Percentiles rank a stretch among this genome's conserved stretches.
phyloP scores from a whole-genome alignment of 2,797 vertebrate genomes.

The Phoebastria nigripes region DNA sequence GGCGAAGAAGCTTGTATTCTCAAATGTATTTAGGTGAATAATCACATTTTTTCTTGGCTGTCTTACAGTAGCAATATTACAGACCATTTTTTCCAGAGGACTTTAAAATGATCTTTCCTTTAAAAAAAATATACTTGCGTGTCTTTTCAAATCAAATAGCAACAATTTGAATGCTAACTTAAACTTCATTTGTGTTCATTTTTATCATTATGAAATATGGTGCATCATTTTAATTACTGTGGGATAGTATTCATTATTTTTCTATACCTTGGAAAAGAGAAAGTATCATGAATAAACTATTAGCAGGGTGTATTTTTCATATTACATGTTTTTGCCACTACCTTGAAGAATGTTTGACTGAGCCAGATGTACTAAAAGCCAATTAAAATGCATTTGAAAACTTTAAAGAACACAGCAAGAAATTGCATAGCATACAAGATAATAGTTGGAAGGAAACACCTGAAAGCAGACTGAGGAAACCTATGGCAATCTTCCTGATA shows the following conservation, averaged over 20 bases:
- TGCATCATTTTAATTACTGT: not conserved
- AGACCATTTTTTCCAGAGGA: not conserved
- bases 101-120: not conserved
- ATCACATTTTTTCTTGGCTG: not conserved
- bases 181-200: not conserved
- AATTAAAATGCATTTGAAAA: not conserved
- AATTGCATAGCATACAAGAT: not conserved
- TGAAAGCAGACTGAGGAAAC: not conserved
- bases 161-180: not conserved
- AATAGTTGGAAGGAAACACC: not conserved
- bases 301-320: not conserved
- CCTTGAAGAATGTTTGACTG: not conserved
- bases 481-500: not conserved
- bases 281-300: not conserved
- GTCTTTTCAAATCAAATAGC: not conserved
- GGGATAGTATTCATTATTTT: not conserved
- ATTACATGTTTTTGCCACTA: not conserved
- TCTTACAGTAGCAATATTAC: not conserved
- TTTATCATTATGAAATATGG: not conserved
- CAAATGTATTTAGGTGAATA: not conserved
- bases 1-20: not conserved
- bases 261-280: not conserved
- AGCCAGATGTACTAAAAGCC: not conserved
- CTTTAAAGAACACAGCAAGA: not conserved
- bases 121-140: not conserved